Base-by-base conservation (phyloP, 2,797 vertebrate genomes). In the Syngnathus acus region DNA sequence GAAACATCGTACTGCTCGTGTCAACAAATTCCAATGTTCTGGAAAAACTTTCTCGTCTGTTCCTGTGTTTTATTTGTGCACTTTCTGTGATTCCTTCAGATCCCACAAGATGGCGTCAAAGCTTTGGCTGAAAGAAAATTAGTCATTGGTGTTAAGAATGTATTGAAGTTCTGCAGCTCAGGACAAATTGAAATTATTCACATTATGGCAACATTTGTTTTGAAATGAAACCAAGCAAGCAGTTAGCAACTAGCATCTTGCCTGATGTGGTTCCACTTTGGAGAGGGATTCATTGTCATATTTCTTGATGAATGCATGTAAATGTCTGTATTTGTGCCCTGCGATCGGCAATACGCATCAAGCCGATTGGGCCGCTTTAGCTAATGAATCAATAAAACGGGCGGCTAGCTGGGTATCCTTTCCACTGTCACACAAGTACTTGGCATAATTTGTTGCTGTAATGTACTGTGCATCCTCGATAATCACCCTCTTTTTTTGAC, bases 401-500 rank as follows among this genome's bases (percentile, higher is more conserved):
- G 45, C 70, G 45, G 39, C 50, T 43, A 74, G 26, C 6, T 4
- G 32, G 32, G 32, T 32, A 55, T 68, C 51, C 4, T 47, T 74
- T 55, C 32, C n/a, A 53, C 68, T 74, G 71, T 79, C 50, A 21
- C 62, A 66, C 55, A 65, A 71, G 64, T 73, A 82, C 68, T 50
- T 74, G 59, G 50, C 64, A 70, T 70, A 69, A 32, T 68, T 73
- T 60, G 61, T 76, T 61, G 38, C 21, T 72, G 23, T 47, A 65
- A 64, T 73, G 62, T 78, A 66, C 73, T 54, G 59, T 70, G 55
- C 65, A 43, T 68, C 65, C 67, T 78, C 79, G 78, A 63, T 77
- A 75, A 81, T 84, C 89, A 77, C 77, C 91, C 89, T 94, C 89
- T 92, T 65, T 67, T 67, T 87, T 80, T 81, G 72, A 90, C 93